phyloP scores from a whole-genome alignment of 2,888 invertebrate species.

The Zaprionus bogoriensis region DNA sequence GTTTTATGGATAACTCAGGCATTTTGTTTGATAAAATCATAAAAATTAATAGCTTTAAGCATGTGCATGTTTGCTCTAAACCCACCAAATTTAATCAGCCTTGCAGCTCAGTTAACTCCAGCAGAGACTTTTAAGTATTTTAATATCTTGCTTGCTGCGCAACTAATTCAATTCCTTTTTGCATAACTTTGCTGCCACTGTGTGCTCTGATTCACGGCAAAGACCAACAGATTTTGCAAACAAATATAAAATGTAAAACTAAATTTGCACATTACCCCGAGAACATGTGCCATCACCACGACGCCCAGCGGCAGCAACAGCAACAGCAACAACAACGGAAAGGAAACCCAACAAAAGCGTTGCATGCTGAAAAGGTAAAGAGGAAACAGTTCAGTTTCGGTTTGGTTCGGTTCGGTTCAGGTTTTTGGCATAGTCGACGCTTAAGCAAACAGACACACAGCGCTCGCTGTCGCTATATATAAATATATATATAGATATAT shows the following conservation, averaged over 20 bases:
- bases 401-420: conserved; percentile 8
- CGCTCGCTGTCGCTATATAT: neutral
- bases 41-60: no score
- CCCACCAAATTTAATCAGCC: no score
- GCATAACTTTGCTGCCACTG: conserved; percentile 7
- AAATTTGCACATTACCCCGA: conserved; percentile 68
- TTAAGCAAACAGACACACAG: conserved; percentile 26
- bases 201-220: conserved; percentile 8
- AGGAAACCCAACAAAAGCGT: conserved; percentile 33
- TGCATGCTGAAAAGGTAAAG: conserved; percentile 41
- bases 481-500: conserved; percentile 5
- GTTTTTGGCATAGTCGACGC: conserved; percentile 36
- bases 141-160: neutral
- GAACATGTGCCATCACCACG: conserved; percentile 49
- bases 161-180: neutral
- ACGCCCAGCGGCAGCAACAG: conserved; percentile 14
- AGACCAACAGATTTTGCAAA: conserved; percentile 45
- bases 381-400: conserved; percentile 45
- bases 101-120: no score
- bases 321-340: conserved; percentile 31
- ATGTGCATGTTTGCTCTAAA: no score
- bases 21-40: no score
- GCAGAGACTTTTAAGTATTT: neutral
- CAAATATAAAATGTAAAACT: conserved; percentile 75
- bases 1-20: no score